A percentile compares a stretch with the other conserved stretches of the same genome.
These are phyloP conservation scores for Stegodyphus mimosarum DNA, from an alignment of 1,140 invertebrate species.

Conservation along the genomic window DNA sequence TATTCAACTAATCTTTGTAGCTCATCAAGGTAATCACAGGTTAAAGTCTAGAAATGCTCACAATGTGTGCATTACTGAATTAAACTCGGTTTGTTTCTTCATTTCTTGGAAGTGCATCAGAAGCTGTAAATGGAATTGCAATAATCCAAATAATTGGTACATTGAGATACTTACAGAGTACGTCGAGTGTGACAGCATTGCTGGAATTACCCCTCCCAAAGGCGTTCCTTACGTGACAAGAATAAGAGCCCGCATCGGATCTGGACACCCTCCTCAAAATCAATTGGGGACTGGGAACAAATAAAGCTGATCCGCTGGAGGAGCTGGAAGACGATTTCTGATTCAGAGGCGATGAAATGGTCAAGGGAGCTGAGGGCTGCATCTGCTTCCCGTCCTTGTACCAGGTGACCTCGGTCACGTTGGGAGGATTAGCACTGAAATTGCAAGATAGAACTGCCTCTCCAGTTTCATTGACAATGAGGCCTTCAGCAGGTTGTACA, in stretches of 20 bases:
- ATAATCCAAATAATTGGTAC: too few relatives aligned
- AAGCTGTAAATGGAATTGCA: too few relatives aligned
- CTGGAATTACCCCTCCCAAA: constrained; percentile 64
- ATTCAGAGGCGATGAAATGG: neutral
- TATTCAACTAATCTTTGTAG: too few relatives aligned
- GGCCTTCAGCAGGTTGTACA: constrained; percentile 60
- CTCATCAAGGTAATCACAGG: too few relatives aligned
- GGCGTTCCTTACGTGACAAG: constrained; percentile 63
- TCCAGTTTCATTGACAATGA: constrained; percentile 62
- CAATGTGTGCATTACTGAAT: too few relatives aligned
- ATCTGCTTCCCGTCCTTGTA: constrained; percentile 61
- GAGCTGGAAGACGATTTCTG: neutral
- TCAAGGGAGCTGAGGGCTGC: neutral
- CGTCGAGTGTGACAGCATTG: constrained; percentile 60
- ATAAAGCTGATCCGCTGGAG: neutral
- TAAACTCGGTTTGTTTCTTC: too few relatives aligned
- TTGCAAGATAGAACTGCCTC: constrained; percentile 61
- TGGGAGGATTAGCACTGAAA: constrained; percentile 64
- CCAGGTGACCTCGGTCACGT: constrained; percentile 64
- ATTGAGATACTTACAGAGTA: constrained; percentile 62
- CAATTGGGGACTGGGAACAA: constrained; percentile 27
- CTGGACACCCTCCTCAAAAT: constrained; percentile 62
- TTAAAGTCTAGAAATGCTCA: too few relatives aligned
- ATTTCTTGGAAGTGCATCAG: too few relatives aligned
- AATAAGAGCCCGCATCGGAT: constrained; percentile 63